Evolutionary conservation across 2,797 vertebrate species (phyloP).

Genomic region (Brachymystax lenok): DNA sequence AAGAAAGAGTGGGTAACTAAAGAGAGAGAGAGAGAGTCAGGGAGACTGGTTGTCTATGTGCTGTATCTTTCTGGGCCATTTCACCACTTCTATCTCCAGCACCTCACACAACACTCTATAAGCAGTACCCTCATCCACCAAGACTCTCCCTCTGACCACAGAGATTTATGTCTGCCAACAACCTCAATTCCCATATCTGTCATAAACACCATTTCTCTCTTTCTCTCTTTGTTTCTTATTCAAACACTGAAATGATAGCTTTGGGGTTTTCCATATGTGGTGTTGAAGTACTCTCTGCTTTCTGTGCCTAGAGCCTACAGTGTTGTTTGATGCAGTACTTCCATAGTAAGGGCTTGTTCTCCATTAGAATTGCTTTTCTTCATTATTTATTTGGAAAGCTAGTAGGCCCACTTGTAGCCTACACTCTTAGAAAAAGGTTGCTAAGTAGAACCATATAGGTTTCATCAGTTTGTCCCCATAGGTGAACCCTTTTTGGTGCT

Average conservation of each 20-base stretch:
- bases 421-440: no score
- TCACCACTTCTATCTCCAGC: not conserved
- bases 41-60: not conserved
- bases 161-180: not conserved
- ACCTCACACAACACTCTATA: not conserved
- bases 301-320: not conserved
- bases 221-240: not conserved
- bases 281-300: not conserved
- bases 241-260: not conserved
- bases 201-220: not conserved
- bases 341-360: not conserved
- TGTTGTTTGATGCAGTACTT: not conserved
- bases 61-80: not conserved
- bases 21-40: not conserved
- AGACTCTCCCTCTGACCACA: not conserved
- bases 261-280: not conserved
- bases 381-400: not conserved
- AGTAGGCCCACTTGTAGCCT: not conserved
- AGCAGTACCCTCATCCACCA: not conserved
- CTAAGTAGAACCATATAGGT: no score
- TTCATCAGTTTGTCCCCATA: no score
- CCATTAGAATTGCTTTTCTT: not conserved
- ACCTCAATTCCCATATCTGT: not conserved
- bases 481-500: no score
- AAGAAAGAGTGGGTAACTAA: not conserved